Evolutionary conservation across 2,113 vertebrate species (phyloP), one percentile per base, ranked within the genome.

Genomic region (Alosa alosa): DNA sequence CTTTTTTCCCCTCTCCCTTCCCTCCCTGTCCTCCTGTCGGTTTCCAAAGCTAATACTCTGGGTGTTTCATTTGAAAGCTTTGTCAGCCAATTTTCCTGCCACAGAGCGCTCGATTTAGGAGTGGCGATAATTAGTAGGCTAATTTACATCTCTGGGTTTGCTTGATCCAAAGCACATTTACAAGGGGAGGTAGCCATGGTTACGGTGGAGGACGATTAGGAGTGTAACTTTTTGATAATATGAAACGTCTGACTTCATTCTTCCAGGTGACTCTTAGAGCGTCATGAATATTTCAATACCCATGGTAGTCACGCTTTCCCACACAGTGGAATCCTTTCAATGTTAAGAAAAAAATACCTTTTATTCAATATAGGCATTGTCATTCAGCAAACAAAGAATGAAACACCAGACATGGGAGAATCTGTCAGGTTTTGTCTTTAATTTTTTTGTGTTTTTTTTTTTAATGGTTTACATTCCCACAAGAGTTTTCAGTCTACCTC

Each of bases 141-240:
- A 13, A 11, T 72, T 72, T 36, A 8, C 64, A 72, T 72, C 64
- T 72, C 64, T 25, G 64, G 25, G 31, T 72, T 72, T 36, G n/a
- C 25, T 72, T 72, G 10, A 72, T 72, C 64, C 64, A 72, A 72
- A 72, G 64, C 64, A 72, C 64, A 72, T 72, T 72, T 36, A 72
- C n/a, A 36, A 6, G 25, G 64, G 64, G 22, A 25, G 64, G 64
- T 31, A 72, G 64, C 11, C 64, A 72, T 72, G 64, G 64, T 72
- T 25, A 72, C 64, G 13, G 64, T 36, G 22, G 64, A 72, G n/a
- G n/a, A 72, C 64, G 64, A 72, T 25, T 22, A 64, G 57, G n/a
- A 25, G 64, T 25, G 64, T 36, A 25, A 25, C 0, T 72, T 72
- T 72, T 72, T 72, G n/a, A 36, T 72, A 36, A 72, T 36, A 72